Base-by-base conservation (phyloP, 2,113 vertebrate genomes). In the Zapus hudsonius region DNA sequence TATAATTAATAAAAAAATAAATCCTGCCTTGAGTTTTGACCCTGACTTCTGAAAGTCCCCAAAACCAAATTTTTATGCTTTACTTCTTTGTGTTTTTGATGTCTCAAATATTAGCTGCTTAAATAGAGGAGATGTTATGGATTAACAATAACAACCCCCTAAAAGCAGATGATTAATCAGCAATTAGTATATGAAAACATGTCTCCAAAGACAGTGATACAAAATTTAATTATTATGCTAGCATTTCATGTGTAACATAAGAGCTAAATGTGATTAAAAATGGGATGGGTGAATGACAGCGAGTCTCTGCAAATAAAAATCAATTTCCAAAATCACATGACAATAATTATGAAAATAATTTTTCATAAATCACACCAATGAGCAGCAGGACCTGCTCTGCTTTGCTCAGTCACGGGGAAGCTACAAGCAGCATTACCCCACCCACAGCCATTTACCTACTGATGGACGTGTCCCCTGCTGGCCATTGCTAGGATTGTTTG, bases 111-210 rank as follows among this genome's bases (percentile, higher is more conserved):
- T 89, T 81, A 84, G 12, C 80, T 84, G 23, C 67, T 89, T 89
- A 85, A 94, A 64, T 33, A 64, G 40, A 91, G 61, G 84, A 29
- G n/a, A 67, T 67, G 67, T 57, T 36, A 52, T 7, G 55, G 57
- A 69, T 81, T 87, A 90, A 76, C 25, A 84, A 84, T 33, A 20
- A 9, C 36, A 59, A 57, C 29, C 75, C 64, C 19, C 64, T 27
- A 86, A 36, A 92, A 75, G 38, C 76, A 57, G 33, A 55, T 66
- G 16, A n/a, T 38, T 81, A 87, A 75, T 73, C 38, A 90, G 33
- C 83, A 92, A 89, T 92, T 92, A 95, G 76, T 91, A 89, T 29
- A 33, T 76, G 36, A 69, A 89, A 92, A 81, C 72, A 76, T 84
- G 63, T 92, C 81, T 84, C 81, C 36, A 72, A 82, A 70, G 66